Evolutionary conservation across 2,797 vertebrate genomes (phyloP).

Genomic region (Distichodus sexfasciatus): DNA sequence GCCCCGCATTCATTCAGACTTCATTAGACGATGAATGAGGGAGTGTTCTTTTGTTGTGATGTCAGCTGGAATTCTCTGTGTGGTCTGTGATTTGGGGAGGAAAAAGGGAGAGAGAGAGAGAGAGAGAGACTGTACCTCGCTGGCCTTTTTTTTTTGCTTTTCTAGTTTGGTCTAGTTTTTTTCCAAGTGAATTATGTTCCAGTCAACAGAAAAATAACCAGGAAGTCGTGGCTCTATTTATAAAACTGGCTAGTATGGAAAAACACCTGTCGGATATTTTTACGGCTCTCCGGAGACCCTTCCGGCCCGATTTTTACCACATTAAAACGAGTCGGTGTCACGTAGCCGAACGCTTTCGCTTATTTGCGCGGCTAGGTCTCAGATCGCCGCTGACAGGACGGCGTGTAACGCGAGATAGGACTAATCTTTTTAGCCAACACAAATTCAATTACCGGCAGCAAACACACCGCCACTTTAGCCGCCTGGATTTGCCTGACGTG

Average conservation of each 20-base stretch:
- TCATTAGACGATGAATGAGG: conserved; percentile 47
- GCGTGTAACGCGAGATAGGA: conserved; percentile 65
- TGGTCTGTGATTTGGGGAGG: conserved; percentile 27
- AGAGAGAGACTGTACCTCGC: too few relatives aligned
- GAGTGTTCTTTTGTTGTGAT: conserved; percentile 44
- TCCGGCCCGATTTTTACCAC: neutral
- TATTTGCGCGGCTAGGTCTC: conserved; percentile 22
- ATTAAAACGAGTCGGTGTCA: neutral
- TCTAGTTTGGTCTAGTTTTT: conserved; percentile 25
- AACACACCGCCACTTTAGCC: conserved; percentile 55
- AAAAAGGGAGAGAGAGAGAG: too few relatives aligned
- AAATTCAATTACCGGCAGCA: conserved; percentile 66
- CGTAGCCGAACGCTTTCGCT: conserved; percentile 10
- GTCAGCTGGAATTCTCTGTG: conserved; percentile 38
- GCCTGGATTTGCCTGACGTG: conserved; percentile 48
- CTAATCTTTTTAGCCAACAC: conserved; percentile 71
- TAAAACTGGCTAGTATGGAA: neutral
- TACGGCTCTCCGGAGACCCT: neutral
- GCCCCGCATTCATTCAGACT: conserved; percentile 40
- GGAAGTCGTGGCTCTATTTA: neutral
- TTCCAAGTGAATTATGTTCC: neutral
- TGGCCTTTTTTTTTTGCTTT: conserved; percentile 13
- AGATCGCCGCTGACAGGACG: conserved; percentile 57
- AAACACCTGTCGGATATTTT: neutral
- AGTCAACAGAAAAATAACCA: neutral